phyloP scores from a whole-genome alignment of 2,797 vertebrate species.

The Knipowitschia caucasica region DNA sequence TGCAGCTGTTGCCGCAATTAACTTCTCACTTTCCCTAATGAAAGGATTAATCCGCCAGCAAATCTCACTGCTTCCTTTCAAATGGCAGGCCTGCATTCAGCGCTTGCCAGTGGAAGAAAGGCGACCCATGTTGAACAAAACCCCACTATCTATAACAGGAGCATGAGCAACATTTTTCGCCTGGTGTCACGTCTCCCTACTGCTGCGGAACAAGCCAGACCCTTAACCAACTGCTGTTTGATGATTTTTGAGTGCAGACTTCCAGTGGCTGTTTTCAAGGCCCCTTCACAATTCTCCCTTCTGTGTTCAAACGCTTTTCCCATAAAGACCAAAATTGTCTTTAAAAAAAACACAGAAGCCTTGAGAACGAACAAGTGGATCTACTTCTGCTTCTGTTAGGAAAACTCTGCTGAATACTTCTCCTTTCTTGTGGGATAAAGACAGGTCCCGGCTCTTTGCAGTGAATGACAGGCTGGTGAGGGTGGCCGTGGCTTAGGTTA shows the following conservation, averaged over 20 bases:
- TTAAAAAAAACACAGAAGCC: slow-evolving; percentile 22
- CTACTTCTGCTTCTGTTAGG: slow-evolving; percentile 34
- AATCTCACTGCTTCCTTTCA: slow-evolving; percentile 77
- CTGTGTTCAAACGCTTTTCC: not conserved
- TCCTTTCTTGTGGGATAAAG: slow-evolving; percentile 44
- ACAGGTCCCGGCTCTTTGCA: slow-evolving; percentile 37
- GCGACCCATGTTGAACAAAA: slow-evolving; percentile 62
- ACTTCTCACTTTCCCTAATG: slow-evolving; percentile 81
- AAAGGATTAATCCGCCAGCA: slow-evolving; percentile 81
- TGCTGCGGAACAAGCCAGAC: slow-evolving; percentile 64
- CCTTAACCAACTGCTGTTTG: slow-evolving; percentile 70
- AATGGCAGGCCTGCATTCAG: slow-evolving; percentile 74
- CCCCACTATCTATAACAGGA: slow-evolving; percentile 70
- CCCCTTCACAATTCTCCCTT: slow-evolving; percentile 36
- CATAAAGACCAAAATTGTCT: slow-evolving; percentile 13
- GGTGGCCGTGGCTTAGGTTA: slow-evolving; percentile 51
- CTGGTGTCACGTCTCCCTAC: slow-evolving; percentile 67
- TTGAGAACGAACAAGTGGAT: slow-evolving; percentile 42
- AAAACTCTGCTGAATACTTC: slow-evolving; percentile 49
- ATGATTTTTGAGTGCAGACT: slow-evolving; percentile 65
- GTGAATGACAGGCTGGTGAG: slow-evolving; percentile 66
- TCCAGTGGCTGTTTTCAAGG: slow-evolving; percentile 47
- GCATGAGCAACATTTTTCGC: slow-evolving; percentile 72
- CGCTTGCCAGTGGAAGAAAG: slow-evolving; percentile 70
- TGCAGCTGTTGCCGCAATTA: slow-evolving; percentile 84